Evolutionary conservation across 2,888 invertebrate species (phyloP), one percentile per base, ranked within the genome.

Genomic region (Gari tellinella): DNA sequence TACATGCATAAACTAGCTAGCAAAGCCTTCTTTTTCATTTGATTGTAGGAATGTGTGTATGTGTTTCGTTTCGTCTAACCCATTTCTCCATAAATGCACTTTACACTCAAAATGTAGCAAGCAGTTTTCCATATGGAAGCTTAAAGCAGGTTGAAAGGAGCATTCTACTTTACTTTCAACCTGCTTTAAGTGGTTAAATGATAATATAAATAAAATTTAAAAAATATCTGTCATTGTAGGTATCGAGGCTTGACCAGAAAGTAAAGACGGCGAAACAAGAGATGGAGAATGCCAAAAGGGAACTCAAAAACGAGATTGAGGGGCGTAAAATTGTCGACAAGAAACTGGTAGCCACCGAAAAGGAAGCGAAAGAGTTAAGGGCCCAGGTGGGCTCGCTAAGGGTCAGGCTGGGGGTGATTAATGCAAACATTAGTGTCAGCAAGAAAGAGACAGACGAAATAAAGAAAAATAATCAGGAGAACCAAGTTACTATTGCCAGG

Each of bases 351-450:
- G 52, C 61, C 5, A 19, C 45, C 19, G 67, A 73, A 17, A 66
- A 60, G 43, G 73, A 78, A 5, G 70, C 51, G 48, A 64, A 70
- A 43, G 76, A 77, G 0, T 19, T 77, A 21, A 51, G 60, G 19
- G 23, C 49, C 1, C 72, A 68, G 23, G 31, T 72, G 41, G 62
- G 75, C 19, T 37, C 57, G 1, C 41, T 75, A 26, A 41, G 75
- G 23, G 68, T 69, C 5, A 79, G 75, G 46, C 62, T 75, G 19
- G 79, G 79, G 10, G 72, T 79, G 45, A 68, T 66, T 10, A 72
- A 55, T 31, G 79, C 79, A 7, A 79, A 79, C 46, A 68, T 69
- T 62, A 79, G 75, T 37, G 75, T 79, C 2, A 64, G 72, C 1
- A 74, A 65, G 51, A 72, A 70, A 23, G 72, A 81, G 25, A 55